Conservation (phyloP, 1,140 invertebrate genomes). For the Venturia canescens region DNA sequence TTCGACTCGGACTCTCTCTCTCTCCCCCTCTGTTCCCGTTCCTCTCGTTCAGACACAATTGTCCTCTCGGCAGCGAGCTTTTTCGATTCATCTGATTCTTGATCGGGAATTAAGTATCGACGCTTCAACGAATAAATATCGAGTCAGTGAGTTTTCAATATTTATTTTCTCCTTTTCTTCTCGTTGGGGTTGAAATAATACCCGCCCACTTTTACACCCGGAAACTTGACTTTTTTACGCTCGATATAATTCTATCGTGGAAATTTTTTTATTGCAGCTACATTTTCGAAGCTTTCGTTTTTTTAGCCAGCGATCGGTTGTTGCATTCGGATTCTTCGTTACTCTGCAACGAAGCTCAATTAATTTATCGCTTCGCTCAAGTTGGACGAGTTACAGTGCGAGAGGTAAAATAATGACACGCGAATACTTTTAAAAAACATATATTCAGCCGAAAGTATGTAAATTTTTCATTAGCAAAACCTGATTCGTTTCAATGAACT, state of each 20-base stretch:
- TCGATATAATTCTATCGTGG: too few relatives aligned
- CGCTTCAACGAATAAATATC: conserved; percentile 13
- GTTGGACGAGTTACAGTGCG: too few relatives aligned
- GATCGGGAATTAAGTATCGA: conserved; percentile 18
- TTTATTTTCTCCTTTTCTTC: background rate
- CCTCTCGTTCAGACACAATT: conserved; percentile 9
- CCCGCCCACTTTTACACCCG: background rate
- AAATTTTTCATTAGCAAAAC: background rate
- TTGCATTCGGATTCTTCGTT: too few relatives aligned
- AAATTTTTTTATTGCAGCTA: too few relatives aligned
- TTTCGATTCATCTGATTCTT: background rate
- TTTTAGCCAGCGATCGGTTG: too few relatives aligned
- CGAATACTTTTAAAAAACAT: too few relatives aligned
- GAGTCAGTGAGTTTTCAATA: background rate
- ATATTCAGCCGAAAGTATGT: too few relatives aligned
- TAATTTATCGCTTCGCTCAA: too few relatives aligned
- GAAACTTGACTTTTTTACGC: background rate
- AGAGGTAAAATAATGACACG: too few relatives aligned
- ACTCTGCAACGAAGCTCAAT: too few relatives aligned
- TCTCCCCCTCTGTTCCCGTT: background rate
- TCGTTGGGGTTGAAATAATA: background rate
- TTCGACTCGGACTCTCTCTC: background rate
- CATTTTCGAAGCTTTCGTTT: too few relatives aligned
- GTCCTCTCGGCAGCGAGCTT: background rate
- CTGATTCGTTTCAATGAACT: background rate